phyloP scores from a whole-genome alignment of 2,888 invertebrate genomes.

The Sinodicranocentrus sp. region DNA sequence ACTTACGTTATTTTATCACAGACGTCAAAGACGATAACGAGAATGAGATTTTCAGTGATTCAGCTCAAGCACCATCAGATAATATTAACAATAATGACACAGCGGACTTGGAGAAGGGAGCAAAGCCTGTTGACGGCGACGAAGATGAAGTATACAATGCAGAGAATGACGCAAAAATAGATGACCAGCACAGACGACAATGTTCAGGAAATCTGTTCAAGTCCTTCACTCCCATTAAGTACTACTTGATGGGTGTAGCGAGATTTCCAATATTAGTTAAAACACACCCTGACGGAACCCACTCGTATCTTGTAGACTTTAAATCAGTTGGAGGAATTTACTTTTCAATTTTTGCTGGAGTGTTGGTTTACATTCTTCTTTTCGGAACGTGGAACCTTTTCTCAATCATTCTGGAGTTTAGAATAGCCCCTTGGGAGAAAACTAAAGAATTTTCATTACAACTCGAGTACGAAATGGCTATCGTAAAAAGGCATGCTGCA shows the following conservation, averaged over 20 bases:
- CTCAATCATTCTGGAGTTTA: conserved; percentile 18
- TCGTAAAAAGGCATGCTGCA: conserved; percentile 35
- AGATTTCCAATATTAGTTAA: conserved; percentile 4
- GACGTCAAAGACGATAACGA: background rate
- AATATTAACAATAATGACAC: background rate
- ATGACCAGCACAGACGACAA: background rate
- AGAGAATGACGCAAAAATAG: conserved; percentile 21
- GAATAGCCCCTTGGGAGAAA: conserved; percentile 5
- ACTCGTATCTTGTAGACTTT: background rate
- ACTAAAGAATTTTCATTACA: conserved; percentile 16
- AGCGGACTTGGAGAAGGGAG: background rate
- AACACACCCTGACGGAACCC: conserved; percentile 1
- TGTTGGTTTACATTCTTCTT: conserved; percentile 20
- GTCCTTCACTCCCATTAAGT: conserved; percentile 4
- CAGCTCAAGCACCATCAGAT: too few species aligned
- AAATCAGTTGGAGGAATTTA: conserved; percentile 27
- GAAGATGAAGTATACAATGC: conserved; percentile 9
- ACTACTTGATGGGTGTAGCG: background rate
- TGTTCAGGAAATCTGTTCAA: conserved; percentile 5
- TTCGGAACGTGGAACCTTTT: conserved; percentile 31
- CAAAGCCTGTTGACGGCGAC: background rate
- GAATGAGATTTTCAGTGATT: too few species aligned
- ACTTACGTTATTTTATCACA: background rate
- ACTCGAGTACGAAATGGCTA: conserved; percentile 36
- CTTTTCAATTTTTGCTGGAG: background rate